phyloP scores from a whole-genome alignment of 2,113 vertebrate genomes.

The Taurulus bubalis region DNA sequence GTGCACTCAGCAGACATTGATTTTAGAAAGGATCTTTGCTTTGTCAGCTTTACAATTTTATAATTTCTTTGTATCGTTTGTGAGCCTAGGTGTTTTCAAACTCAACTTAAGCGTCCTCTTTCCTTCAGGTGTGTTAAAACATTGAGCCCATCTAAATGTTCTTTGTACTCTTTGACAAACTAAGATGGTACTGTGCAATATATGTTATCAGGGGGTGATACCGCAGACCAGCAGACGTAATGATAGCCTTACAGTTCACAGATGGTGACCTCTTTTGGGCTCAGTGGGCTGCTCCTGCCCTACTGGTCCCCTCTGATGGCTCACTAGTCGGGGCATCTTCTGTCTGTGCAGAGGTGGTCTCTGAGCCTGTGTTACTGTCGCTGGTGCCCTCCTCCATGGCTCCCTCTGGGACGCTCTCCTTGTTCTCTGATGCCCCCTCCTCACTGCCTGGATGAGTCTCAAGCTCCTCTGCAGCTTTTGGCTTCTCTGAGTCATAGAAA shows the following conservation, averaged over 20 bases:
- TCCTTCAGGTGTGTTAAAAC: constrained; percentile 26
- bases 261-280: background rate
- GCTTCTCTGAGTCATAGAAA: constrained; percentile 57
- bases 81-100: constrained; percentile 20
- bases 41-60: constrained; percentile 27
- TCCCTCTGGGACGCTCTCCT: constrained; percentile 77
- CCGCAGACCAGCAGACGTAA: background rate
- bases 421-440: constrained; percentile 74
- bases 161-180: constrained; percentile 43
- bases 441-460: constrained; percentile 67
- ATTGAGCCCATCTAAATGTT: constrained; percentile 33
- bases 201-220: constrained; percentile 28
- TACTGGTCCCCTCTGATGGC: constrained; percentile 65
- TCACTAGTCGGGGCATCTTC: constrained; percentile 72
- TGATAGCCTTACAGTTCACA: constrained; percentile 27
- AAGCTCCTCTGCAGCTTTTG: constrained; percentile 70
- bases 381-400: constrained; percentile 81
- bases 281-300: constrained; percentile 68
- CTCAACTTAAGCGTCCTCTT: constrained; percentile 1
- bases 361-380: constrained; percentile 82
- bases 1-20: constrained; percentile 30
- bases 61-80: constrained; percentile 8
- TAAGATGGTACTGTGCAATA: constrained; percentile 70
- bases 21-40: constrained; percentile 44
- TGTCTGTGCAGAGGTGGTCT: constrained; percentile 79